A percentile compares a stretch with the other conserved stretches of the same genome.
phyloP scores from a whole-genome alignment of 1,140 invertebrate genomes.

The Caerostris darwini region DNA sequence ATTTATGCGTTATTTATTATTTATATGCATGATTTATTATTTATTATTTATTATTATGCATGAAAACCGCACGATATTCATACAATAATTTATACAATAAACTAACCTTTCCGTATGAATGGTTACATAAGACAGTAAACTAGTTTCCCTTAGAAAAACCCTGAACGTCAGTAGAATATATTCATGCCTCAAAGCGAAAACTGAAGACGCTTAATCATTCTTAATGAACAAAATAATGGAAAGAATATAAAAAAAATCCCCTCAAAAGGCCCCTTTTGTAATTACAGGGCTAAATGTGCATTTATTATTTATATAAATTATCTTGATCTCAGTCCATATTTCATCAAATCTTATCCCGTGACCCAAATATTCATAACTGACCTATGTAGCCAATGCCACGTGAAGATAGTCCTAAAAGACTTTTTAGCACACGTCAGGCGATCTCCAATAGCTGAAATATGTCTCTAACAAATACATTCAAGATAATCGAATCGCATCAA shows the following conservation, averaged over 20 bases:
- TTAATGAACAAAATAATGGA: neutral
- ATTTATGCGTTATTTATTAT: no score
- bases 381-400: neutral
- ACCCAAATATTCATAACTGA: neutral
- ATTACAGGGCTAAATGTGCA: neutral
- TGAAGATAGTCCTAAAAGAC: neutral
- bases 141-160: neutral
- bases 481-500: neutral
- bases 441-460: neutral
- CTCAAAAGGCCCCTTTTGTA: neutral
- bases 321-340: neutral
- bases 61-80: no score
- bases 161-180: neutral
- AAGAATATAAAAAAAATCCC: neutral
- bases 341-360: neutral
- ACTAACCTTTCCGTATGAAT: no score
- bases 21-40: no score
- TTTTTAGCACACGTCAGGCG: neutral
- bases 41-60: no score
- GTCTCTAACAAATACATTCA: neutral
- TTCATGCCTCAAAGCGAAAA: neutral
- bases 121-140: no score
- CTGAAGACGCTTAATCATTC: neutral
- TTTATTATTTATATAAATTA: neutral
- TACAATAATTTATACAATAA: no score